A percentile compares a stretch with the other conserved stretches of the same genome.
phyloP scores from a whole-genome alignment of 2,797 vertebrate species.

The Trematomus bernacchii region DNA sequence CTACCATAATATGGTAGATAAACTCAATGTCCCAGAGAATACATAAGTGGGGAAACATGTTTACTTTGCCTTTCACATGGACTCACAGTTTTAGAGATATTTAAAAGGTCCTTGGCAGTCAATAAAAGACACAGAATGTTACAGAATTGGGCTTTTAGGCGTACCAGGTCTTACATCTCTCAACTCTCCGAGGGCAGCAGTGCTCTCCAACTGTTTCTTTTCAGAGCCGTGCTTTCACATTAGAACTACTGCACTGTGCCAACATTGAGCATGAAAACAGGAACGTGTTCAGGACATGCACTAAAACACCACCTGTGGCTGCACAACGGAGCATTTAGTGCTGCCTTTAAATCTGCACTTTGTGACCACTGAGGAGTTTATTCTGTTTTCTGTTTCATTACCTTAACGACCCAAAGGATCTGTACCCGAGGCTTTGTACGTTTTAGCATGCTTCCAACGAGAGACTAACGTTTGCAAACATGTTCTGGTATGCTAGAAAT shows the following conservation, averaged over 20 bases:
- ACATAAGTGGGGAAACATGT: slow-evolving; percentile 13
- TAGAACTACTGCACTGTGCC: slow-evolving; percentile 14
- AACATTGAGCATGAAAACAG: slow-evolving; percentile 5
- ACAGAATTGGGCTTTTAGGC: slow-evolving; percentile 17
- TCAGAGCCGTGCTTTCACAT: slow-evolving; percentile 27
- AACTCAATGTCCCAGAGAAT: slow-evolving; percentile 9
- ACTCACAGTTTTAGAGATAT: slow-evolving; percentile 38
- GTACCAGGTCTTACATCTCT: slow-evolving; percentile 21
- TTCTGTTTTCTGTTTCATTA: no score
- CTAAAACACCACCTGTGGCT: slow-evolving; percentile 13
- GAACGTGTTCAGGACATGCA: slow-evolving; percentile 4
- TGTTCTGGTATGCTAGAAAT: no score
- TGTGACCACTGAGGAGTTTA: no score
- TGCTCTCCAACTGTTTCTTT: slow-evolving; percentile 30
- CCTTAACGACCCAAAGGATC: no score
- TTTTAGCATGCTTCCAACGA: no score
- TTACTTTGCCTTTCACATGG: slow-evolving; percentile 15
- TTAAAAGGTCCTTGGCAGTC: slow-evolving; percentile 42
- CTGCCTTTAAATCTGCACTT: slow-evolving; percentile 14
- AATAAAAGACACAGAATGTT: slow-evolving; percentile 26
- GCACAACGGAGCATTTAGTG: neutral
- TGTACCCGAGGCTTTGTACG: no score
- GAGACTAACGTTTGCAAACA: no score
- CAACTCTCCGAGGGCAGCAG: slow-evolving; percentile 21
- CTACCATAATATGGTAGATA: neutral